Evolutionary conservation across 2,888 invertebrate species (phyloP), one percentile per base, ranked within the genome.

Genomic region (Spialia ferax): DNA sequence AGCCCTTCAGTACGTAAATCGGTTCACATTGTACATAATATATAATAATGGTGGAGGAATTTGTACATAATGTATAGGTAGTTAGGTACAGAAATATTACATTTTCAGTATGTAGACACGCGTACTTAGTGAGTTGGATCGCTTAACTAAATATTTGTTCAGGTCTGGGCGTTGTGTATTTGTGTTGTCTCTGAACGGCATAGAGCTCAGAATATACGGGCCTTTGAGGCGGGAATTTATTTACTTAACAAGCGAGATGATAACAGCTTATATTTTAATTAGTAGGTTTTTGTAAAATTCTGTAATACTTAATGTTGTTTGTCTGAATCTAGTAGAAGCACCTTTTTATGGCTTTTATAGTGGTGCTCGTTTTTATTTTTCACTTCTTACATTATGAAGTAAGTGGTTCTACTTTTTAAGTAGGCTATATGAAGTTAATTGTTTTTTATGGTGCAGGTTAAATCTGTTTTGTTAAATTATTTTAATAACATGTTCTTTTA

Each of bases 81-180:
- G n/a, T n/a, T n/a, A n/a, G n/a, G n/a, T 48, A 48, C 48, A 48
- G 48, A 48, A 48, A 20, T 42, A 56, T 63, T 32, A 48, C 15
- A 64, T 64, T 56, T 64, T 64, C 64, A 32, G 56, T 57, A 23
- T 32, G 48, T 32, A 57, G 23, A 57, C 18, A 65, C 20, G 56
- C 48, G 48, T 48, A 54, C 50, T 48, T 35, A 29, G 63, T n/a
- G 35, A 48, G 56, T 57, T 50, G 50, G 52, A 52, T 20, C 56
- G 35, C 64, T 50, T 15, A 59, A 8, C 45, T 50, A 50, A 65
- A 65, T 65, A 59, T 65, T 65, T 65, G 52, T 65, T 65, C 59
- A 59, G 59, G 65, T 26, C 50, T 29, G 29, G 26, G 48, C 35
- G 64, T 59, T 65, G 52, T 52, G 52, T 65, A 60, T 65, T 65